phyloP scores from a whole-genome alignment of 1,140 invertebrate genomes.

The Drosophila tristis region DNA sequence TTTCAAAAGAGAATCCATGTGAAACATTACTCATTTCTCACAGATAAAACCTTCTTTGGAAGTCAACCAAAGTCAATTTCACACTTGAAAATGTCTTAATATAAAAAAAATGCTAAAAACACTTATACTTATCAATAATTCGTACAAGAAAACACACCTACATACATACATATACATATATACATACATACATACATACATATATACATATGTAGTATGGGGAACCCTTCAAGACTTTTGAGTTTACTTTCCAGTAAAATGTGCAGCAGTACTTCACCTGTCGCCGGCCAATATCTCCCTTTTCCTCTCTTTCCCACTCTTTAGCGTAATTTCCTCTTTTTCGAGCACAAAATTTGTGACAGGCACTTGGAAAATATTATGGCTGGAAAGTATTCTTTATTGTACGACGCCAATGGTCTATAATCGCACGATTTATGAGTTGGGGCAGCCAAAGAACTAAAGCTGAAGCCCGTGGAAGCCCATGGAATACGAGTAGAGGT shows the following conservation, averaged over 20 bases:
- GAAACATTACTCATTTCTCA: conserved; percentile 13
- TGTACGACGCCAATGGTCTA: conserved; percentile 26
- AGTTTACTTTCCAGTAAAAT: conserved; percentile 6
- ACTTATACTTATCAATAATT: conserved; percentile 1
- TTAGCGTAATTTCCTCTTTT: too few species aligned
- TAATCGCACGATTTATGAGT: conserved; percentile 65
- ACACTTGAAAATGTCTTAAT: conserved; percentile 60
- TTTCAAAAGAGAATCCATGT: too few species aligned
- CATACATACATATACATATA: conserved; percentile 5
- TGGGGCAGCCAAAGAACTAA: conserved; percentile 21
- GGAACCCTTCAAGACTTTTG: conserved; percentile 9
- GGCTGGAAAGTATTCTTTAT: conserved; percentile 31
- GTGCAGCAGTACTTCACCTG: neutral
- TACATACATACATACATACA: conserved; percentile 6
- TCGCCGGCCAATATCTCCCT: neutral
- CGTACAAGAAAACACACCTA: conserved; percentile 10
- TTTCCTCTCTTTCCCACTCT: too few species aligned
- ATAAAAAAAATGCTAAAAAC: neutral
- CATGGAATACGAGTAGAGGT: too few species aligned
- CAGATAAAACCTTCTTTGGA: neutral
- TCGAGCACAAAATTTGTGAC: conserved; percentile 47
- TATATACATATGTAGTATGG: neutral
- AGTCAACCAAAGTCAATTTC: conserved; percentile 14
- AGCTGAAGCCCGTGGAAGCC: too few species aligned
- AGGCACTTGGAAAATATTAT: conserved; percentile 47